Evolutionary conservation across 2,797 vertebrate genomes (phyloP).

Genomic region (Tolypeutes matacus): DNA sequence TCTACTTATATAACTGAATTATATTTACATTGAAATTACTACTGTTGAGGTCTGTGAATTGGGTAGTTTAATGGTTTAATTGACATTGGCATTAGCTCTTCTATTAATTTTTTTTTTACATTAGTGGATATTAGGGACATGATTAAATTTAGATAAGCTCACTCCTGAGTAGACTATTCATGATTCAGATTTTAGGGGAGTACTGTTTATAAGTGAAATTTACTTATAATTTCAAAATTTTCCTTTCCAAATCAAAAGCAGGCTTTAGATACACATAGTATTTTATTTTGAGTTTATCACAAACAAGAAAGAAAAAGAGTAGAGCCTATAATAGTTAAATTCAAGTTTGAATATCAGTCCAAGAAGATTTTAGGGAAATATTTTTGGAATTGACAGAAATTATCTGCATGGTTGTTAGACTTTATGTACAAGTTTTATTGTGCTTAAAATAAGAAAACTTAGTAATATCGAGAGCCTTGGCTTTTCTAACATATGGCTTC

Average conservation of each 20-base stretch:
- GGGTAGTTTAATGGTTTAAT: conserved; percentile 3
- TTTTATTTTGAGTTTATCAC: conserved; percentile 46
- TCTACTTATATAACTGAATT: neutral
- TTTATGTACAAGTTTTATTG: conserved; percentile 69
- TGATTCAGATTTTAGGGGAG: conserved; percentile 4
- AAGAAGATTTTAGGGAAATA: conserved; percentile 45
- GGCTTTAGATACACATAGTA: neutral
- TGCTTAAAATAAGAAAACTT: conserved; percentile 78
- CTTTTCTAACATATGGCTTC: conserved; percentile 89
- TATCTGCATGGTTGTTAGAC: conserved; percentile 20
- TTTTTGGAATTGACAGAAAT: conserved; percentile 48
- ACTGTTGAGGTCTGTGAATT: conserved; percentile 32
- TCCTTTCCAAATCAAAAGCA: conserved; percentile 36
- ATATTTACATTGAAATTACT: neutral
- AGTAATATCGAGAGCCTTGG: conserved; percentile 80
- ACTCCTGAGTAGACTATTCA: conserved; percentile 44
- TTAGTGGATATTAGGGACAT: conserved; percentile 5
- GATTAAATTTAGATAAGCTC: conserved; percentile 63
- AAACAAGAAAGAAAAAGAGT: neutral
- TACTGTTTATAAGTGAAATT: conserved; percentile 39
- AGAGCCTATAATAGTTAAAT: conserved; percentile 29
- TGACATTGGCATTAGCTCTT: conserved; percentile 13
- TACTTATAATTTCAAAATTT: conserved; percentile 2
- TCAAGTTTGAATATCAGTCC: conserved; percentile 27
- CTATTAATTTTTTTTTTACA: conserved; percentile 63